Base-by-base conservation (phyloP, 2,888 invertebrate species). In the Andrena bicolor region DNA sequence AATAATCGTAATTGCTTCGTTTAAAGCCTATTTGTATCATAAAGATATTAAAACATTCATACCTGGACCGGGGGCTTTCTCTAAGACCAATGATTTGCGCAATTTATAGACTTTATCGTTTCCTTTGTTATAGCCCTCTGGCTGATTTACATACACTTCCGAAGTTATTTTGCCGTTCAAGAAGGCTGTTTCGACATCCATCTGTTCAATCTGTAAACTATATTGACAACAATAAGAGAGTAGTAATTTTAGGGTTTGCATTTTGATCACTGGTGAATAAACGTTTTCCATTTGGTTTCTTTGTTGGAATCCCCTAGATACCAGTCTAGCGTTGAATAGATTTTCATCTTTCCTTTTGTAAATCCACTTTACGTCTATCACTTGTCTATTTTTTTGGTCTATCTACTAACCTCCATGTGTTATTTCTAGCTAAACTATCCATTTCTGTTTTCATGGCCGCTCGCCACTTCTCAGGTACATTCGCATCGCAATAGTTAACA, bases 231-330 rank as follows among this genome's bases (percentile, higher is more conserved):
- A 28, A 28, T 28, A 28, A 28, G 28, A 28, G 5, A 28, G 28
- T 28, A 28, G 1, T 28, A 28, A 28, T 28, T 28, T 28, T 28
- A 28, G 1, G 28, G 28, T 28, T 28, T 28, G 28, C 28, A 28
- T 28, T 28, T 28, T 28, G 5, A 28, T 1, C 28, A 28, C 28
- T 1, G 28, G 28, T 28, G 4, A 82, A 56, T 86, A 83, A 13
- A 75, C 51, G 60, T 87, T 74, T 30, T 83, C 80, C 32, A 82
- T n/a, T 13, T 53, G 26, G 35, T 88, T 75, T 16, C 20, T 78
- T 69, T 88, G 84, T 68, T 88, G 82, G 63, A 76, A 84, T 0
- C 86, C 82, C 66, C 68, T 82, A 8, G 71, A 78, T 26, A 87
- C 80, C 48, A 85, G 41, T 58, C 86, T 82, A 0, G 85, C 85